Percentiles rank a stretch among this genome's conserved stretches.
phyloP scores from a whole-genome alignment of 2,797 vertebrate genomes.

The Premnoplex brunnescens region DNA sequence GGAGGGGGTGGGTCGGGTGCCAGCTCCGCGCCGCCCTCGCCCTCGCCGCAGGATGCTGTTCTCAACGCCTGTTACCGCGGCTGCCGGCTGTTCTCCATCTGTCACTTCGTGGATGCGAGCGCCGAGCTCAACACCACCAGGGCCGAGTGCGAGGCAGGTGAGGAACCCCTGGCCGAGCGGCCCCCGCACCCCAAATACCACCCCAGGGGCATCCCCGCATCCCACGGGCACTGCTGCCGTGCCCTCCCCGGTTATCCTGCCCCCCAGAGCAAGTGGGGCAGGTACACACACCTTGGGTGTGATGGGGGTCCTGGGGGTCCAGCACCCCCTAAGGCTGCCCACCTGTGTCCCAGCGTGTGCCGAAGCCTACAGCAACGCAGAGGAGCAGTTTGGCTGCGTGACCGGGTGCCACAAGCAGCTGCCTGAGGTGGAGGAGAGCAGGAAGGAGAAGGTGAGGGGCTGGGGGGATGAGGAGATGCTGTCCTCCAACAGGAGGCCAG shows the following conservation, averaged over 20 bases:
- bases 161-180: background rate
- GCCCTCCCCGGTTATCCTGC: background rate
- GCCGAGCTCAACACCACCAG: constrained; percentile 89
- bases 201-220: background rate
- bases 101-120: constrained; percentile 92
- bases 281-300: fast-evolving
- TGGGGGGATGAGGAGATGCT: fast-evolving
- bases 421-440: constrained; percentile 84
- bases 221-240: fast-evolving
- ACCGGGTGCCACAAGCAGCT: constrained; percentile 89
- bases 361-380: constrained; percentile 87
- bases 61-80: constrained; percentile 94
- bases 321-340: background rate
- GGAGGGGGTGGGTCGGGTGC: background rate
- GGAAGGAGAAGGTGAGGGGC: constrained; percentile 83
- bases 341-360: constrained; percentile 81
- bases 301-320: fast-evolving
- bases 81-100: constrained; percentile 97
- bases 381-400: constrained; percentile 88
- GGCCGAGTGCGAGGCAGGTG: constrained; percentile 94
- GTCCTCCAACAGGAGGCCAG: background rate
- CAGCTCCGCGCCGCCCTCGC: background rate
- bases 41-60: constrained; percentile 80
- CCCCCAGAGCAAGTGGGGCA: fast-evolving
- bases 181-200: background rate